Evolutionary conservation across 2,797 vertebrate species (phyloP).

Genomic region (Chelmon rostratus): DNA sequence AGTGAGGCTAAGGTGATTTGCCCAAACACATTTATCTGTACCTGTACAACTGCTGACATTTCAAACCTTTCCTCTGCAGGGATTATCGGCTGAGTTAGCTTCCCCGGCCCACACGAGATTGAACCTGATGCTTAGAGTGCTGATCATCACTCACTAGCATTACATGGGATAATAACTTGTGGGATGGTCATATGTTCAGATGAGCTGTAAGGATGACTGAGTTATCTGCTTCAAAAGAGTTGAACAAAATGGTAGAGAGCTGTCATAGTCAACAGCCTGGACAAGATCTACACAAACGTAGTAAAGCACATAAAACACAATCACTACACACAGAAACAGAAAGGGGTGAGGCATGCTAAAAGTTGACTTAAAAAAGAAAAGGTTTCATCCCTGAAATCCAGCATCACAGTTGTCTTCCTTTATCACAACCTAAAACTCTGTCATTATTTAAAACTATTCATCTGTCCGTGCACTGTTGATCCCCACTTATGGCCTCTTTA

Average conservation of each 20-base stretch:
- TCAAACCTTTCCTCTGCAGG: conserved; percentile 22
- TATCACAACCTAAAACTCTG: not conserved
- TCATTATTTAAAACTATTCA: conserved; percentile 59
- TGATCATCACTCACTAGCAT: conserved; percentile 45
- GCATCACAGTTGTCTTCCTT: conserved; percentile 2
- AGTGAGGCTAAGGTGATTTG: conserved; percentile 60
- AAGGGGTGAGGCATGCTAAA: not conserved
- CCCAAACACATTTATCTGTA: conserved; percentile 48
- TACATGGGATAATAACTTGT: conserved; percentile 56
- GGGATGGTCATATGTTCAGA: conserved; percentile 15
- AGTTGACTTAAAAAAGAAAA: not conserved
- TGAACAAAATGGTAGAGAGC: not conserved
- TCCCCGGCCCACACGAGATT: conserved; percentile 9
- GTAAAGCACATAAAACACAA: not conserved
- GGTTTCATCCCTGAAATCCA: not conserved
- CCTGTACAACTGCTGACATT: conserved; percentile 29
- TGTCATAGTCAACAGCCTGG: not conserved
- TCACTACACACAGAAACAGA: not conserved
- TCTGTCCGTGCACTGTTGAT: conserved; percentile 39
- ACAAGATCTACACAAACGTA: not conserved
- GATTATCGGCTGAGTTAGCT: conserved; percentile 51
- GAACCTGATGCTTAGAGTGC: conserved; percentile 48
- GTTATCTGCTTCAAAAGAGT: conserved; percentile 25
- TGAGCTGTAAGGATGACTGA: conserved; percentile 14
- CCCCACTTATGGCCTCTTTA: conserved; percentile 56